Evolutionary conservation across 2,888 invertebrate genomes (phyloP), one percentile per base, ranked within the genome.

Genomic region (Andrena chrysosceles): DNA sequence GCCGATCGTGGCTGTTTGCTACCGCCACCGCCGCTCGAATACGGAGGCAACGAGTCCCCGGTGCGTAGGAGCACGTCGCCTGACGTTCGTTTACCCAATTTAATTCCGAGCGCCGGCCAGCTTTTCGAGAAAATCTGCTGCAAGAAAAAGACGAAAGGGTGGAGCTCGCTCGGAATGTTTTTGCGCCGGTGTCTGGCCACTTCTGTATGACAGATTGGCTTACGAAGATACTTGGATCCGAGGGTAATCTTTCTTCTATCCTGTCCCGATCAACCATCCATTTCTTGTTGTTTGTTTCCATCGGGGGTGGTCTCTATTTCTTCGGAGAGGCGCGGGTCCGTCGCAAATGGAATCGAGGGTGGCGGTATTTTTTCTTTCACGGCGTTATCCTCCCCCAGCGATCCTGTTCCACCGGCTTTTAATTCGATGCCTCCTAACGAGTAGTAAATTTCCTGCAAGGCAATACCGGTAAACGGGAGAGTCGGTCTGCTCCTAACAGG

Each of bases 1-100:
- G 87, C 86, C 78, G 87, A 84, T 89, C 81, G 86, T 74, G 42
- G 79, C 78, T 71, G 20, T 83, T 71, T 81, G 70, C 86, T 81
- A 71, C 74, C 85, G 54, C 13, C 83, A 84, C 76, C 83, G 72
- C 81, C 81, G 84, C 86, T 91, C 5, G 42, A 91, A 91, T 91
- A 91, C 91, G 91, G 90, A 90, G 79, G 56, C n/a, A 0, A 33
- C n/a, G 66, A 20, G 26, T 23, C 20, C 62, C n/a, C 7, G 52
- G 31, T n/a, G 20, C 66, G 10, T 16, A 33, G 31, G 20, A 10
- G 31, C 8, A 20, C 31, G 20, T 23, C n/a, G 23, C 13, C 20
- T 33, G 0, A 8, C 13, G 29, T 0, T 63, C 42, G 42, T 13
- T 16, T 1, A 35, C 54, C 42, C 54, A 62, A 79, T 60, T 63